A percentile compares a stretch with the other conserved stretches of the same genome.
Conservation (phyloP, 2,113 vertebrate genomes). For the Leiothrix lutea region DNA sequence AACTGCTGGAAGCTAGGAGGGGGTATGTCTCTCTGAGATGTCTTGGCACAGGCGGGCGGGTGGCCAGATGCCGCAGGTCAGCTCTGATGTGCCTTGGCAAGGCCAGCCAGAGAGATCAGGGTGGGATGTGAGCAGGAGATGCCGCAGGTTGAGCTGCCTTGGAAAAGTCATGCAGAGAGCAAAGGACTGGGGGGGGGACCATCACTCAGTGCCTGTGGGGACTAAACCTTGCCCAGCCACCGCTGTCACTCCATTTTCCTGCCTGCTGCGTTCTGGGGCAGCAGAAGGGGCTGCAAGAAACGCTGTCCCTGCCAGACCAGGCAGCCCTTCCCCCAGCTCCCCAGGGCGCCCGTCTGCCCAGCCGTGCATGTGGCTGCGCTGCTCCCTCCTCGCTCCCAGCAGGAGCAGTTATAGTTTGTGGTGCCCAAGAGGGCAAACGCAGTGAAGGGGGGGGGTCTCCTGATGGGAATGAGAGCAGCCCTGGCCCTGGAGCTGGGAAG, state of each 20-base stretch:
- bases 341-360: background rate
- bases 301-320: background rate
- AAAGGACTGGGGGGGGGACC: background rate
- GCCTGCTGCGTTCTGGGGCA: background rate
- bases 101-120: background rate
- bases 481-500: background rate
- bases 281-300: background rate
- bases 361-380: background rate
- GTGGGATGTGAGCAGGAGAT: background rate
- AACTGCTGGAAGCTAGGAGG: background rate
- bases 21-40: background rate
- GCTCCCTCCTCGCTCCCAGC: background rate
- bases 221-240: background rate
- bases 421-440: background rate
- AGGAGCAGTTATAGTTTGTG: background rate
- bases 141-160: constrained; percentile 20
- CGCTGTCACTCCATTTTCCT: background rate
- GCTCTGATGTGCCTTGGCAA: constrained; percentile 25
- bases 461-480: background rate
- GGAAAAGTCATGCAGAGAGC: background rate
- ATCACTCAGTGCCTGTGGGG: background rate
- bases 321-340: constrained; percentile 5
- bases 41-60: background rate
- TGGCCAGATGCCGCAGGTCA: background rate
- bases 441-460: background rate